Base-by-base conservation (phyloP, 2,888 invertebrate species). In the Stratiomys singularior region DNA sequence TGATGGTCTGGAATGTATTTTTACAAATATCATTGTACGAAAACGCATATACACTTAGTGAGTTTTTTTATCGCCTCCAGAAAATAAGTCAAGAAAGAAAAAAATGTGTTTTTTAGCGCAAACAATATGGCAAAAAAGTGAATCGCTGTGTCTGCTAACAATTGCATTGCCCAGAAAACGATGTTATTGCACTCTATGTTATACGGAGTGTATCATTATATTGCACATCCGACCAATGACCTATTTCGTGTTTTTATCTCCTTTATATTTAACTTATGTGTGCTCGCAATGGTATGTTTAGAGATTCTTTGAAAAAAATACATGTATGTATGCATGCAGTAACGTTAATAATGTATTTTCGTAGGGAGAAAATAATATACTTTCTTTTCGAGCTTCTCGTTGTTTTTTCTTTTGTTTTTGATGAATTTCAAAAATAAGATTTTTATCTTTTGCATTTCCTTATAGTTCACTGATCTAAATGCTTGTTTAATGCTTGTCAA, bases 161-260 rank as follows among this genome's bases (percentile, higher is more conserved):
- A 47, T 52, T 71, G 71, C 47, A 47, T n/a, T 52, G 47, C 30
- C 30, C 30, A 30, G 64, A 64, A 64, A 28, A 30, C 30, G 46
- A 47, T 23, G 71, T 71, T 71, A 47, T 71, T 71, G 71, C 71
- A 71, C 71, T 71, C 71, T 9, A 67, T 44, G 67, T 37, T 60
- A 4, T 23, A 64, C 30, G 13, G 60, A 25, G 23, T 60, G 25
- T 25, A 60, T 60, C 60, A 67, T 67, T 76, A 74, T 18, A 58
- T 76, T 60, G 63, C 69, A 69, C 58, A 77, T 67, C 46, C 77
- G 67, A 67, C 67, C 77, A 69, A 77, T 69, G 60, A 69, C 69
- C 67, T 58, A 69, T 69, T 69, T 67, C 56, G 56, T 47, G 47
- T 28, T 37, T 76, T 28, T 66, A 37, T 77, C 58, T 44, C 44